Evolutionary conservation across 2,113 vertebrate genomes (phyloP).

Genomic region (Oryzias melastigma): DNA sequence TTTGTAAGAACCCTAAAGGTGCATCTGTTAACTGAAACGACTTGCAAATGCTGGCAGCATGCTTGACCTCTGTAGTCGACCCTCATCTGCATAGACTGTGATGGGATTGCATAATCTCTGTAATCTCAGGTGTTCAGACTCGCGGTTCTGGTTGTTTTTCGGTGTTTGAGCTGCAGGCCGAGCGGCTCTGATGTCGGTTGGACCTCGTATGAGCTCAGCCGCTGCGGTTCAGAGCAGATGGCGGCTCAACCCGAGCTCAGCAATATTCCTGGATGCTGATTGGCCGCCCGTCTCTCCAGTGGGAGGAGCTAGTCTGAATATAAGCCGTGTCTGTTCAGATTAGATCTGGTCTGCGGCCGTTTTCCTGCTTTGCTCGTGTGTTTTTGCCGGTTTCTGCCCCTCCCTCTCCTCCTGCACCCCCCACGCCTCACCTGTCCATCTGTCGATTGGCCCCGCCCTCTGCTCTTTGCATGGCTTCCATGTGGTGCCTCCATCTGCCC

Average conservation of each 20-base stretch:
- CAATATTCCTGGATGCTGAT: constrained; percentile 40
- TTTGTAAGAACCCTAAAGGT: background rate
- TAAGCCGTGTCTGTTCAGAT: too few species aligned
- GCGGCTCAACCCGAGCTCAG: constrained; percentile 57
- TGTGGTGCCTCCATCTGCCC: constrained; percentile 72
- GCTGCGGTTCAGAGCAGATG: constrained; percentile 68
- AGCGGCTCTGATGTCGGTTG: background rate
- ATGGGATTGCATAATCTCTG: constrained; percentile 5
- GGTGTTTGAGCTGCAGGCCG: background rate
- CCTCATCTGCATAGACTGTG: constrained; percentile 69
- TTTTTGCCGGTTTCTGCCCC: constrained; percentile 6
- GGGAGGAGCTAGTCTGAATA: constrained; percentile 18
- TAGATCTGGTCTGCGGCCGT: background rate
- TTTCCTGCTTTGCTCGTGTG: constrained; percentile 19
- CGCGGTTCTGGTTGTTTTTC: background rate
- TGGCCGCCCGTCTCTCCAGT: constrained; percentile 33
- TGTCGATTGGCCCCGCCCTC: constrained; percentile 43
- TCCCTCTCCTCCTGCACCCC: constrained; percentile 10
- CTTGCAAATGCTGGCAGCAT: constrained; percentile 80
- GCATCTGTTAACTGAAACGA: constrained; percentile 80
- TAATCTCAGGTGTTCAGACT: background rate
- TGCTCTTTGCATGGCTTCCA: constrained; percentile 74
- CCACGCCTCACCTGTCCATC: constrained; percentile 54
- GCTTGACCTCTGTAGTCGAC: constrained; percentile 72
- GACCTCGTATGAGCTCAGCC: constrained; percentile 12